Conservation (phyloP, 1,140 invertebrate species). For the Drosophila suzukii region DNA sequence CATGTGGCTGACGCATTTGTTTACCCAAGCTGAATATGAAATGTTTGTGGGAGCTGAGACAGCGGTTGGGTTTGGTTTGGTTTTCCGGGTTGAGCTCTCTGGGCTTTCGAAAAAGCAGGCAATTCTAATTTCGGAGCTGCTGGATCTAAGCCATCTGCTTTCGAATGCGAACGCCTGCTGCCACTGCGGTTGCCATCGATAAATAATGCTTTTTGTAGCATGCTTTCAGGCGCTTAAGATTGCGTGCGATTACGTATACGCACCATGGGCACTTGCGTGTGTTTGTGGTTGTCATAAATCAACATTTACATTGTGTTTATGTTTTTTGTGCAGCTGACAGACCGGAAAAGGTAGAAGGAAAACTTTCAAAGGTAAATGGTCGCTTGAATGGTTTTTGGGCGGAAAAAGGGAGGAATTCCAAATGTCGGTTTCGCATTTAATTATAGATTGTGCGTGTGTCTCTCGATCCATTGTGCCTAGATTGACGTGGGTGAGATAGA, state of each 20-base stretch:
- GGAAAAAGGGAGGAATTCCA: neutral
- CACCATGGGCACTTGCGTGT: slow-evolving; percentile 19
- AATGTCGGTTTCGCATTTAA: slow-evolving; percentile 28
- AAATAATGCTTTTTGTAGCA: slow-evolving; percentile 63
- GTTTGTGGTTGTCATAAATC: slow-evolving; percentile 65
- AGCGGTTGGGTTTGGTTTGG: slow-evolving; percentile 13
- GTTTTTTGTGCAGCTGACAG: slow-evolving; percentile 38
- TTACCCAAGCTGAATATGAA: slow-evolving; percentile 71
- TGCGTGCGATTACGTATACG: slow-evolving; percentile 40
- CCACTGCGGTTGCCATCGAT: slow-evolving; percentile 60
- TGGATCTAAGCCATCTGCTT: slow-evolving; percentile 30
- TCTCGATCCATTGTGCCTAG: neutral
- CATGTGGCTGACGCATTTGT: slow-evolving; percentile 68
- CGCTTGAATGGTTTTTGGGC: neutral
- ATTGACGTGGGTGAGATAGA: slow-evolving; percentile 29
- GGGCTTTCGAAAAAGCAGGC: slow-evolving; percentile 20
- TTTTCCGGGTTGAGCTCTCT: slow-evolving; percentile 8
- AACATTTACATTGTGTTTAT: slow-evolving; percentile 71
- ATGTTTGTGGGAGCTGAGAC: slow-evolving; percentile 46
- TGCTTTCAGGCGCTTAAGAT: slow-evolving; percentile 48
- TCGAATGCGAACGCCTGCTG: slow-evolving; percentile 12
- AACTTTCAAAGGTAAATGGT: slow-evolving; percentile 15
- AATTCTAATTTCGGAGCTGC: slow-evolving; percentile 47
- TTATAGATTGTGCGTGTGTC: slow-evolving; percentile 24
- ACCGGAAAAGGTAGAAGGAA: slow-evolving; percentile 37